Conservation (phyloP, 2,888 invertebrate species). For the Diplolepis rosae region DNA sequence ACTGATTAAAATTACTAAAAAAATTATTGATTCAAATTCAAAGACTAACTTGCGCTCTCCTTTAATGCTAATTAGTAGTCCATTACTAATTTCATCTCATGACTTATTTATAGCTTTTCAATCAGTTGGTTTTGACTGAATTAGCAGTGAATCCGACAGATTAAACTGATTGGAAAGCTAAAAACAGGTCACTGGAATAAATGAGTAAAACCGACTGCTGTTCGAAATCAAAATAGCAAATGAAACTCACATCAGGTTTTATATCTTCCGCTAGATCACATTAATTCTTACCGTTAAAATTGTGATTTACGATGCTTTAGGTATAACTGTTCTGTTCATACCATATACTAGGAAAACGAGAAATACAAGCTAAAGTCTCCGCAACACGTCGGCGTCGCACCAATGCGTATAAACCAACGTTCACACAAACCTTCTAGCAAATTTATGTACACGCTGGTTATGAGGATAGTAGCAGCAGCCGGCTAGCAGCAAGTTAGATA, state of each 20-base stretch:
- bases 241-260: constrained; percentile 43
- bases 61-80: too few relatives aligned
- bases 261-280: constrained; percentile 57
- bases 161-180: too few relatives aligned
- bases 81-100: too few relatives aligned
- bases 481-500: neutral
- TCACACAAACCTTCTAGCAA: neutral
- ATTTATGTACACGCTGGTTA: constrained; percentile 22
- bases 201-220: too few relatives aligned
- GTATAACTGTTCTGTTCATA: constrained; percentile 46
- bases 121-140: too few relatives aligned
- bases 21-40: too few relatives aligned
- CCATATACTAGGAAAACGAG: constrained; percentile 32
- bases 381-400: neutral
- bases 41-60: too few relatives aligned
- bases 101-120: too few relatives aligned
- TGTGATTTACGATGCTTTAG: constrained; percentile 57
- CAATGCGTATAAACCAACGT: neutral
- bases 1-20: too few relatives aligned
- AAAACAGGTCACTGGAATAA: too few relatives aligned
- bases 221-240: too few relatives aligned
- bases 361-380: neutral
- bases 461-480: neutral
- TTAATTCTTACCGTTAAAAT: constrained; percentile 64
- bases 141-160: too few relatives aligned